Base-by-base conservation (phyloP, 2,888 invertebrate species). In the Trisateles emortualis region DNA sequence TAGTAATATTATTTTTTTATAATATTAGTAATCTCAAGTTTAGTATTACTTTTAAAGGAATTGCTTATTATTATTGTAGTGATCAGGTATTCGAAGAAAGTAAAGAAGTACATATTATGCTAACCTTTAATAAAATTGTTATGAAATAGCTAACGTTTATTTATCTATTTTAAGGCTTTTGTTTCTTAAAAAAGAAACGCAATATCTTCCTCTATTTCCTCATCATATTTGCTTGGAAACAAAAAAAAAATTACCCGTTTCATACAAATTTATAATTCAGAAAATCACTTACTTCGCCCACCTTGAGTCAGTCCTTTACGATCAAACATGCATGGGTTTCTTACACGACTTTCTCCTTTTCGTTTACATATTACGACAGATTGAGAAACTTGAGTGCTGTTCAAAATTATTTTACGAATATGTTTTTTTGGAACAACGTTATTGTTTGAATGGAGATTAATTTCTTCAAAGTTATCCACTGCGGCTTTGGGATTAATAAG, bases 221-320 rank as follows among this genome's bases (percentile, higher is more conserved):
- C 10, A 35, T 29, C 9, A 52, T 52, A 41, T 51, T 51, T 43
- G 24, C 17, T 6, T n/a, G 29, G 14, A 19, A 46, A 46, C 30
- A 52, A 46, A 52, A 36, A 51, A 42, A 35, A 29, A 45, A 50
- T 69, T 46, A 38, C 19, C n/a, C 29, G 30, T 50, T 44, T 24
- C 52, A 52, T 63, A 54, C 48, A 47, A 56, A 66, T 67, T 54
- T 51, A 68, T 69, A 66, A 68, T 70, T 68, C 49, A 70, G 45
- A 57, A 66, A 66, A 70, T 66, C 63, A 66, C 56, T 69, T 66
- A 69, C 70, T 56, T 46, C 44, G 26, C 33, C 11, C 13, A 45
- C 38, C 13, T 56, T 38, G 44, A 49, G 36, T 54, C 58, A 54
- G 61, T 65, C 45, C 17, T 40, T 55, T 41, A 52, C 3, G 41